These are phyloP conservation scores for Protomyctophum bolini DNA, from an alignment of 2,113 vertebrate species.

Conservation along the genomic window DNA sequence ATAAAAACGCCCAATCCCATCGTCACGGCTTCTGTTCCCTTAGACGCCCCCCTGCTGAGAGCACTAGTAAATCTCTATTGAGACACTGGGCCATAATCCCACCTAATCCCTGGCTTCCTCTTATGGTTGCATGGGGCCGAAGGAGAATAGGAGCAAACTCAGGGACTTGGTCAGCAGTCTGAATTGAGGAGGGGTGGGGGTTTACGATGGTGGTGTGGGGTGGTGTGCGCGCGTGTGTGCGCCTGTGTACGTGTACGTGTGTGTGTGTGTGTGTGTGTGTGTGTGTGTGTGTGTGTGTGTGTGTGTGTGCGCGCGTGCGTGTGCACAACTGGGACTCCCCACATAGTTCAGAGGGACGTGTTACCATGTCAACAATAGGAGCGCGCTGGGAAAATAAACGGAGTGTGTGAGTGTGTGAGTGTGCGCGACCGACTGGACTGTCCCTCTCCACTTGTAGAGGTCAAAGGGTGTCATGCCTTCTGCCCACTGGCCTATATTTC, in stretches of 20 bases:
- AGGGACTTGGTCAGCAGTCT: conserved; percentile 51
- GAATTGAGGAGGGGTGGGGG: conserved; percentile 32
- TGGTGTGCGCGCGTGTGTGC: not conserved
- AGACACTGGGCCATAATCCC: conserved; percentile 57
- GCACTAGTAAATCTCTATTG: conserved; percentile 41
- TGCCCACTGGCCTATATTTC: conserved; percentile 40
- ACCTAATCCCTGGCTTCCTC: conserved; percentile 66
- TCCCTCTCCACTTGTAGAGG: conserved; percentile 50
- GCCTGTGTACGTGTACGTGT: conserved; percentile 3
- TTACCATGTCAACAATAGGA: conserved; percentile 66
- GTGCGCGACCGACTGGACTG: conserved; percentile 4
- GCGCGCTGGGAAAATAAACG: conserved; percentile 46
- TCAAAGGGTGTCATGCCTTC: conserved; percentile 50
- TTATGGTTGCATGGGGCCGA: conserved; percentile 32
- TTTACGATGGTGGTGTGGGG: conserved; percentile 4
- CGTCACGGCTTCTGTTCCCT: conserved; percentile 42
- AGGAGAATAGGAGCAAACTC: conserved; percentile 41
- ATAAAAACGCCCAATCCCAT: conserved; percentile 29
- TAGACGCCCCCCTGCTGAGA: conserved; percentile 21
- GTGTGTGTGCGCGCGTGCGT: not conserved
- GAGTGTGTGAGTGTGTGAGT: conserved; percentile 21
- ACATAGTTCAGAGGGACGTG: conserved; percentile 66
- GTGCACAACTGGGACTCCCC: conserved; percentile 44
- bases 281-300: conserved; percentile 3
- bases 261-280: conserved; percentile 18